These are phyloP conservation scores for Coenonympha arcania DNA, from an alignment of 2,888 invertebrate species.

Conservation along the genomic window DNA sequence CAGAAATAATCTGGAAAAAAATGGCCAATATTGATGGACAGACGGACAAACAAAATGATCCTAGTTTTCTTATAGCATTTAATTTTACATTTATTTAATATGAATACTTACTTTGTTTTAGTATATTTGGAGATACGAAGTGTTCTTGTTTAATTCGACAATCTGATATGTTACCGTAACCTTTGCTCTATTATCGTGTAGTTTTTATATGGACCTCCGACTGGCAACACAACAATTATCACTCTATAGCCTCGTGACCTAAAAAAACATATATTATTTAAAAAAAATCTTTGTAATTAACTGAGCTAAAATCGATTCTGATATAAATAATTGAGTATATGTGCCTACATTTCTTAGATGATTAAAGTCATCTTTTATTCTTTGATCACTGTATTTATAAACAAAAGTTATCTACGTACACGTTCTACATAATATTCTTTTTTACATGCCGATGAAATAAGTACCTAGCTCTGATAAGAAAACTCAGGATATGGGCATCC, in stretches of 20 bases:
- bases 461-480: too few species aligned
- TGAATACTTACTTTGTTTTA: too few species aligned
- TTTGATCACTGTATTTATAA: neutral
- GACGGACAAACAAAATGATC: too few species aligned
- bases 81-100: too few species aligned
- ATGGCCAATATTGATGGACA: too few species aligned
- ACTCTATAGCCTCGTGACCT: conserved; percentile 66
- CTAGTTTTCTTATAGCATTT: too few species aligned
- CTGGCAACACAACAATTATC: conserved; percentile 66
- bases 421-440: too few species aligned
- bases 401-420: neutral
- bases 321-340: neutral
- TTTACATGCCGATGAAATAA: neutral
- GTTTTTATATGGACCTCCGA: conserved; percentile 65
- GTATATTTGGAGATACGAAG: conserved; percentile 9
- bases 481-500: too few species aligned
- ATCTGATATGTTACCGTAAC: conserved; percentile 68
- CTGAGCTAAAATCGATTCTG: conserved; percentile 3
- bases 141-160: conserved; percentile 37
- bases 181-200: conserved; percentile 65
- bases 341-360: neutral
- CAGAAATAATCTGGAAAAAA: too few species aligned
- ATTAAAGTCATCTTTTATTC: neutral
- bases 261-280: conserved; percentile 44
- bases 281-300: conserved; percentile 20